phyloP scores from a whole-genome alignment of 2,113 vertebrate species.

The Astur gentilis region DNA sequence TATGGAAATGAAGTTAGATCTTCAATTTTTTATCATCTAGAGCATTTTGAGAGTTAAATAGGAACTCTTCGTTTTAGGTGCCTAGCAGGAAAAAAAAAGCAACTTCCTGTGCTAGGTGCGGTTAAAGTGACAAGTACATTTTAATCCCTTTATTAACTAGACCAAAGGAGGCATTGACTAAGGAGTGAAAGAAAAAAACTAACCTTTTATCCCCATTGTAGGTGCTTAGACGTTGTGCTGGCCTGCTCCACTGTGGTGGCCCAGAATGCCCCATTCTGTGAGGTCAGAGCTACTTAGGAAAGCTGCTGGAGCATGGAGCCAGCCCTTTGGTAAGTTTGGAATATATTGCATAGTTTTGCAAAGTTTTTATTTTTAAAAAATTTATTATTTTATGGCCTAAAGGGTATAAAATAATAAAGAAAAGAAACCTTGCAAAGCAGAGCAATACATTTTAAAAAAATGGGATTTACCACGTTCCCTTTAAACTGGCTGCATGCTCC shows the following conservation, averaged over 20 bases:
- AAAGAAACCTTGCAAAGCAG: conserved; percentile 71
- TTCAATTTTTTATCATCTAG: not conserved
- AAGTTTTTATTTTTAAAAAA: conserved; percentile 12
- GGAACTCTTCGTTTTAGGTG: not conserved
- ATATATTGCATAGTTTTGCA: conserved; percentile 68
- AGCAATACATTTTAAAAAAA: conserved; percentile 39
- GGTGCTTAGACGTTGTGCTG: conserved; percentile 46
- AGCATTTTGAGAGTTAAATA: not conserved
- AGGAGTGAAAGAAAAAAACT: conserved; percentile 26
- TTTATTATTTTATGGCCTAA: conserved; percentile 64
- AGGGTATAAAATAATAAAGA: conserved; percentile 69
- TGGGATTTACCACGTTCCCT: not conserved
- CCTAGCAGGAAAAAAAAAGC: not conserved
- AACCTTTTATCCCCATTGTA: conserved; percentile 28
- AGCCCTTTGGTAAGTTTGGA: conserved; percentile 54
- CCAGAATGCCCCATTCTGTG: conserved; percentile 46
- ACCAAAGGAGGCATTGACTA: not conserved
- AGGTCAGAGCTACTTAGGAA: conserved; percentile 57
- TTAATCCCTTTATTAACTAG: not conserved
- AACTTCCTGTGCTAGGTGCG: not conserved
- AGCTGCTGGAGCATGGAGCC: conserved; percentile 63
- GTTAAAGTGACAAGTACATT: not conserved
- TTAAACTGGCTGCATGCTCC: conserved; percentile 50
- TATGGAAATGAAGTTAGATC: not conserved
- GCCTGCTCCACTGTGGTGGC: conserved; percentile 14